Evolutionary conservation across 2,888 invertebrate genomes (phyloP), one percentile per base, ranked within the genome.

Genomic region (Ormia ochracea): DNA sequence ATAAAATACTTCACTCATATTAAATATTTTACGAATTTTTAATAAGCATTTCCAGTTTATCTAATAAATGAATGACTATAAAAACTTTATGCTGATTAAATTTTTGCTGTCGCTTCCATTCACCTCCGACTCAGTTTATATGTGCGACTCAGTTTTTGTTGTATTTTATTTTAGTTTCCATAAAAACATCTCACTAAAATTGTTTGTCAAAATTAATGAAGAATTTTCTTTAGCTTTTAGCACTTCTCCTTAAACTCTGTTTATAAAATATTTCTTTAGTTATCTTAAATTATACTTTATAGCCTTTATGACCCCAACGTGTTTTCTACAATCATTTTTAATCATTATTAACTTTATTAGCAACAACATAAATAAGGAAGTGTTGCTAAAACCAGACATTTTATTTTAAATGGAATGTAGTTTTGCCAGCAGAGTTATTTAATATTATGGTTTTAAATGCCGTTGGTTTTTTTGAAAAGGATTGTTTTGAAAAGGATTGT

Each of bases 1-100:
- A 6, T n/a, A n/a, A 21, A 38, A 38, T 43, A 48, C 26, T 61
- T 58, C 52, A 65, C 68, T 72, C 73, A 76, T 76, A 61, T 76
- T 80, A 76, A 76, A 76, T 70, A 72, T 68, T 80, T 80, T 80
- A 80, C 68, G 76, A 80, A 68, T 76, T 80, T 76, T 80, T 76
- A 80, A 80, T 80, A 76, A 76, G 72, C 66, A 66, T 80, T 63
- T 31, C 72, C 61, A 76, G 36, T 80, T 80, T 80, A 61, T 76
- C 72, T 66, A 68, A 72, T 76, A 68, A 68, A 50, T 56, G n/a
- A n/a, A n/a, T 76, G 68, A 56, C 80, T 33, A 76, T 80, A 76
- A 76, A 80, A 73, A 68, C 68, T 80, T 73, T 73, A 80, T 76
- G 80, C 61, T 76, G 76, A 80, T 80, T 80, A 80, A 76, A 73